Base-by-base conservation (phyloP, 2,888 invertebrate species). In the Camponotus fellah region DNA sequence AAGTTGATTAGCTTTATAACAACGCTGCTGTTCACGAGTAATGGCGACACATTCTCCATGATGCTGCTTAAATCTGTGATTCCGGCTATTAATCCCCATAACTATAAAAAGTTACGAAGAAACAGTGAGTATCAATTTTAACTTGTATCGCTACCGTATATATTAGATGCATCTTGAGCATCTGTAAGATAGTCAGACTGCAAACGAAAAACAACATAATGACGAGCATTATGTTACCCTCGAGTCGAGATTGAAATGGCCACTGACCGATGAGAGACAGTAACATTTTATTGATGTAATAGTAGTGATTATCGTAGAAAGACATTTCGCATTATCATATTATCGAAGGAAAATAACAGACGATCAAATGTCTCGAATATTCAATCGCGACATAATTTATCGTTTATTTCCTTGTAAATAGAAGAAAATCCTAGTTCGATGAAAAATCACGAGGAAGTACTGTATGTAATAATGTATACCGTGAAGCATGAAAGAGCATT, bases 161-260 rank as follows among this genome's bases (percentile, higher is more conserved):
- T 26, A 26, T 26, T 26, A 26, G 0, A 26, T 26, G 26, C 26
- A 26, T 26, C 26, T 26, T 26, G 26, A 26, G 0, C 26, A 26
- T 0, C 26, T 26, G 0, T 26, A 26, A 26, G 26, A 26, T 26
- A 26, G 26, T 26, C 26, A 26, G 26, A 26, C 26, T 26, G 26
- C 26, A 26, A 26, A 26, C 0, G 26, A 26, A 26, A 26, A 26
- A 26, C 26, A 37, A 37, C 6, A 6, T 37, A 37, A 37, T 37
- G 37, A 37, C 37, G 37, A 37, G 2, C 56, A 66, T 40, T 9
- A 58, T 14, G 34, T 58, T 66, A 43, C 49, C 5, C 21, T 58
- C 14, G 14, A 66, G 14, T 58, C 68, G 43, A 40, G 68, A 58
- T 12, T 77, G 77, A 77, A 40, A 77, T 0, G 77, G 68, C 68